These are phyloP conservation scores for Thymallus thymallus DNA, from an alignment of 2,113 vertebrate genomes.

Conservation along the genomic window DNA sequence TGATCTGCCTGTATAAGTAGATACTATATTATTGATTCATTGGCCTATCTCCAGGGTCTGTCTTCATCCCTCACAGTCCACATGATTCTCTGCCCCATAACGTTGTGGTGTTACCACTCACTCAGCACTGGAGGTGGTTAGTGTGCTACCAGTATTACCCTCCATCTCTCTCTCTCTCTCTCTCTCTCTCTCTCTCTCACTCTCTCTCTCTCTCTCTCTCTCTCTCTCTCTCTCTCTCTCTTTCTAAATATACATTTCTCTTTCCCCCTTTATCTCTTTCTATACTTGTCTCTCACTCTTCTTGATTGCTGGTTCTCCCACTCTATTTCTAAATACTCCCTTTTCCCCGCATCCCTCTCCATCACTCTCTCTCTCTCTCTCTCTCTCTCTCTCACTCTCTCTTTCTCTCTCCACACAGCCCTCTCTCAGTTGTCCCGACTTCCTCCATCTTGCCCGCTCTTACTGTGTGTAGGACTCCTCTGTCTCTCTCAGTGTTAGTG, in stretches of 20 bases:
- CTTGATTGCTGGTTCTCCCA: not conserved
- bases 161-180: conserved; percentile 12
- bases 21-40: conserved; percentile 56
- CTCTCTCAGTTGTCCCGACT: too few species aligned
- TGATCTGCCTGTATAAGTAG: conserved; percentile 58
- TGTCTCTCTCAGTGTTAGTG: conserved; percentile 65
- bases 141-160: conserved; percentile 19
- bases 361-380: not conserved
- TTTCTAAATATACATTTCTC: too few species aligned
- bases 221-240: too few species aligned
- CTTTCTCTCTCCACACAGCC: too few species aligned
- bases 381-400: too few species aligned
- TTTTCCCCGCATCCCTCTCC: not conserved
- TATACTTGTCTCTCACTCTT: not conserved
- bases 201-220: too few species aligned
- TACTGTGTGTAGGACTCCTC: conserved; percentile 23
- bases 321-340: not conserved
- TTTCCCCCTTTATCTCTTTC: too few species aligned
- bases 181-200: too few species aligned
- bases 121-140: too few species aligned
- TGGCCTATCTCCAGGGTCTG: conserved; percentile 40
- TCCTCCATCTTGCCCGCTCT: not conserved
- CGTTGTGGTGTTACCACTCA: conserved; percentile 33
- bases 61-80: conserved; percentile 36
- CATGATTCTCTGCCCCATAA: conserved; percentile 36